phyloP scores from a whole-genome alignment of 2,888 invertebrate species.

The Junonia oenone region DNA sequence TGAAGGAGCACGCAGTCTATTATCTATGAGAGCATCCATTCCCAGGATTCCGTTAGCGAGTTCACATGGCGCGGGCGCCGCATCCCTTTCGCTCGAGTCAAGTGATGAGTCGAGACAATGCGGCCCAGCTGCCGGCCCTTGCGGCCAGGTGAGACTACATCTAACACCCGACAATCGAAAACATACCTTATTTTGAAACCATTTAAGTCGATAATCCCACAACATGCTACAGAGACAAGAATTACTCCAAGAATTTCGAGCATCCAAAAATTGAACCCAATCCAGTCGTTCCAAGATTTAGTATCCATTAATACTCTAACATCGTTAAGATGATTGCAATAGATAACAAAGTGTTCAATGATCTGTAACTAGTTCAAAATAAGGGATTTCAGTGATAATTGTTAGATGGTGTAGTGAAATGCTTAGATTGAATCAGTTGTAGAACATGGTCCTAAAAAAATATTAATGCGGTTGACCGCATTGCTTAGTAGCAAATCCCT shows the following conservation, averaged over 20 bases:
- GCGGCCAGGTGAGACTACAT: conserved; percentile 61
- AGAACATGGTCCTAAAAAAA: background rate
- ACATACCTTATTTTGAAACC: conserved; percentile 29
- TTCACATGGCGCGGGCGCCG: conserved; percentile 57
- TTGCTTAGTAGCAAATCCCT: background rate
- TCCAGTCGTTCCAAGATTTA: conserved; percentile 38
- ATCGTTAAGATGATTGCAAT: conserved; percentile 50
- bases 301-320: conserved; percentile 35
- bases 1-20: conserved; percentile 34
- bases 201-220: conserved; percentile 27
- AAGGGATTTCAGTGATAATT: conserved; percentile 2
- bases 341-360: conserved; percentile 68
- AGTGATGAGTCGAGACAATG: conserved; percentile 68
- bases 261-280: conserved; percentile 46
- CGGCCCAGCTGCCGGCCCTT: conserved; percentile 51
- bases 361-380: conserved; percentile 69
- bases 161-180: conserved; percentile 30
- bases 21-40: conserved; percentile 56
- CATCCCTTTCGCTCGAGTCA: conserved; percentile 76
- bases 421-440: background rate
- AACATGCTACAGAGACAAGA: conserved; percentile 28
- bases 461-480: background rate
- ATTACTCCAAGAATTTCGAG: conserved; percentile 38
- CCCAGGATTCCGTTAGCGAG: conserved; percentile 61
- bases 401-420: background rate